Evolutionary conservation across 2,888 invertebrate genomes (phyloP).

Genomic region (Drosophila anomalata): DNA sequence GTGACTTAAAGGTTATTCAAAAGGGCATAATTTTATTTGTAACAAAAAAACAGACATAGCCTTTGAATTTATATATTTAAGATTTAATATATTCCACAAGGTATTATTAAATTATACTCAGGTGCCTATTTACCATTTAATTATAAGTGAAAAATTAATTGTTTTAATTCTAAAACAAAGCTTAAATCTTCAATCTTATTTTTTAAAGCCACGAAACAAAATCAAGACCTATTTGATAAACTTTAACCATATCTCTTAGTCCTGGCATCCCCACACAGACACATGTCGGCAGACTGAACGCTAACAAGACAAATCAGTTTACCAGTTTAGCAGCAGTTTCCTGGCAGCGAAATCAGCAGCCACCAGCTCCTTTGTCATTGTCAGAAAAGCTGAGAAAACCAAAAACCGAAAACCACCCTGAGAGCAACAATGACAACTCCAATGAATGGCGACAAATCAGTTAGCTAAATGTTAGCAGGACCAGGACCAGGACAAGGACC

Average conservation of each 20-base stretch:
- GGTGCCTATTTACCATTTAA: no score
- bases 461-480: slow-evolving; percentile 33
- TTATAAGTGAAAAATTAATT: no score
- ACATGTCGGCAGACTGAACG: slow-evolving; percentile 23
- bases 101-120: no score
- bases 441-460: slow-evolving; percentile 50
- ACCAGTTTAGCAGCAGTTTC: slow-evolving; percentile 19
- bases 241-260: slow-evolving; percentile 20
- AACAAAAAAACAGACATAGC: no score
- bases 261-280: slow-evolving; percentile 18
- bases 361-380: slow-evolving; percentile 36
- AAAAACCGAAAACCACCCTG: slow-evolving; percentile 18
- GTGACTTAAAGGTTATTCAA: no score
- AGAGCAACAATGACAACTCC: slow-evolving; percentile 42
- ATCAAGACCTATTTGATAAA: slow-evolving; percentile 7
- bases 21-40: no score
- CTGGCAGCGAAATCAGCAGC: slow-evolving; percentile 20
- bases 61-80: no score
- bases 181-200: neutral
- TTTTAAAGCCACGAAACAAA: neutral
- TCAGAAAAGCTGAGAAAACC: slow-evolving; percentile 19
- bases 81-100: no score
- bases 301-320: slow-evolving; percentile 37
- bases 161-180: no score
- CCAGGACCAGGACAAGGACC: neutral